Base-by-base conservation (phyloP, 1,140 invertebrate genomes). In the Drosophila lini region DNA sequence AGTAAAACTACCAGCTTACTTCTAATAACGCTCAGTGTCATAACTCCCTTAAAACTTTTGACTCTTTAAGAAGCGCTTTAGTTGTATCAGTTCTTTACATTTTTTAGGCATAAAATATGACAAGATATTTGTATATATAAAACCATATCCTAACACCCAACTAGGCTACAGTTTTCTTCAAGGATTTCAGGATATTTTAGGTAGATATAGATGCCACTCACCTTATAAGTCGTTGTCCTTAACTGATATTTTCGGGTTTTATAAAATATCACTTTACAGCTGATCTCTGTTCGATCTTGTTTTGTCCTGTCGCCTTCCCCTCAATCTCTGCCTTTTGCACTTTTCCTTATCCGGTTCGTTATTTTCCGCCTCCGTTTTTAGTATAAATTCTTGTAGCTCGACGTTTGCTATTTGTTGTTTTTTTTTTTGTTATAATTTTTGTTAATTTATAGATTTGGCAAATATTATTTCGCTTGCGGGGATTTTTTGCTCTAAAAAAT, bases 191-290 rank as follows among this genome's bases (percentile, higher is more conserved):
- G 0, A 13, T 5, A 19, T 15, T 28, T n/a, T 25, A 28, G 9
- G 19, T 1, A 22, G 3, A 45, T 25, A n/a, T 13, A 40, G 4
- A 48, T 2, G 5, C 9, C 19, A 64, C 80, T 84, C 31, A 88
- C 84, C 80, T 89, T 84, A 75, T 83, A 78, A 69, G 63, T 88
- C 75, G 80, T 89, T 84, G 77, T 88, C 80, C 84, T 88, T 88
- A 88, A 84, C 77, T 89, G 84, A 89, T 88, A 88, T 88, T 88
- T 80, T 78, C 59, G 48, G 32, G 45, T 50, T 70, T 80, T 78
- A 61, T 78, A 89, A 88, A 88, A 88, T 89, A 89, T 88, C 84
- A 88, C 84, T 89, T 74, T 71, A 64, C 64, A 74, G 77, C 80
- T 74, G 79, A 82, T 67, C 84, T 69, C 56, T 57, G 31, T 40